Base-by-base conservation (phyloP, 2,113 vertebrate species). In the Indri indri region DNA sequence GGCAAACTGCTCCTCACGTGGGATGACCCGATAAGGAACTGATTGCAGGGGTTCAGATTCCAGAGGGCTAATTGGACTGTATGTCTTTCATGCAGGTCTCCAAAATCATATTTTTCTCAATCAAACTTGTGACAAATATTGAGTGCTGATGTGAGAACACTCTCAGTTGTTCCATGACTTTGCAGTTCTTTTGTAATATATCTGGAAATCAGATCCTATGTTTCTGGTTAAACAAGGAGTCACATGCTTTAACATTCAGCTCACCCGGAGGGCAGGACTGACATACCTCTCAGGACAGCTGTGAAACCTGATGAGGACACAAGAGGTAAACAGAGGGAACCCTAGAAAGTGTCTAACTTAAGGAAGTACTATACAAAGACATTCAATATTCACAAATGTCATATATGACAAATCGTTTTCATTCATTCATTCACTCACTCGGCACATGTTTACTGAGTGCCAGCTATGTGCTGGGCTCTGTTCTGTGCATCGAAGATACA, bases 21-120 rank as follows among this genome's bases (percentile, higher is more conserved):
- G 34, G 32, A 50, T 63, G 13, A 42, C 13, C n/a, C 57, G 50
- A 90, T 2, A 30, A 68, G 52, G 42, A 76, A 47, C 47, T 87
- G 80, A 59, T 68, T 73, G 80, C 8, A 77, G 17, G 8, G 14
- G 45, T 54, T 32, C 34, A 23, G n/a, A 74, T 74, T 88, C 82
- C 70, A 22, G 63, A 79, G 12, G 42, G 27, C 17, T 66, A 42
- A 0, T 18, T 2, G 14, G 73, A 63, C 63, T 57, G n/a, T 30
- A 2, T 66, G 6, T 71, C 71, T 61, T 84, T 63, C 20, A 74
- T 74, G 30, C 5, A 47, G 37, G 45, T 84, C 70, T 93, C 63
- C 34, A 86, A 87, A 94, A 86, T 59, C 59, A 52, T 50, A 17
- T 47, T 88, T 95, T 92, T 84, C 76, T 94, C 40, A n/a, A 71